Evolutionary conservation across 2,888 invertebrate genomes (phyloP).

Genomic region (Clitarchus hookeri): DNA sequence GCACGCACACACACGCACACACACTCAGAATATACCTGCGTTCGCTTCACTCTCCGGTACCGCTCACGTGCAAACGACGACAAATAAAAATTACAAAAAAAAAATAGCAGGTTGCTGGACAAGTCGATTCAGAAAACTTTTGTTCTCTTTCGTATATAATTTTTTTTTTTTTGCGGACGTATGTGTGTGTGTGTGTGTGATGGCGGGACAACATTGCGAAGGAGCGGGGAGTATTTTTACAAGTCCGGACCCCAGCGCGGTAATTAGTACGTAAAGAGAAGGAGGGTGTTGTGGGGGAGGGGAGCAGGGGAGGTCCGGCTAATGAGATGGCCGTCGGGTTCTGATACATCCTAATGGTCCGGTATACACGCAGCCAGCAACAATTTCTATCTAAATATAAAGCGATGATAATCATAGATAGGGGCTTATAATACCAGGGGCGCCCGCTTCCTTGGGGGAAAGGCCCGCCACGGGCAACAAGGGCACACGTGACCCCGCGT

Average conservation of each 20-base stretch:
- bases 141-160: not conserved
- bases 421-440: slow-evolving; percentile 19
- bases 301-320: not conserved
- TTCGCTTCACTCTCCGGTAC: too few species aligned
- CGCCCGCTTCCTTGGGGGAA: not conserved
- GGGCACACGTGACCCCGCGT: not conserved
- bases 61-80: too few species aligned
- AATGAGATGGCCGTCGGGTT: slow-evolving; percentile 16
- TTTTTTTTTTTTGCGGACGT: not conserved
- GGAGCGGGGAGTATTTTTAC: not conserved
- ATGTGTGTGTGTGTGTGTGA: too few species aligned
- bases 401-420: slow-evolving; percentile 27
- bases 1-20: too few species aligned
- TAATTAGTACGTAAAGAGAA: slow-evolving; percentile 10
- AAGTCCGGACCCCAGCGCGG: not conserved
- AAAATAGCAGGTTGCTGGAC: not conserved
- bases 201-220: not conserved
- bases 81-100: not conserved
- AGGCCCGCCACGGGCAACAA: not conserved
- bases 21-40: too few species aligned
- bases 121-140: not conserved
- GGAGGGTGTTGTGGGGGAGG: not conserved
- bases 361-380: not conserved
- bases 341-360: slow-evolving; percentile 23
- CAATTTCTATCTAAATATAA: slow-evolving; percentile 27